These are phyloP conservation scores for Cyanistes caeruleus DNA, from an alignment of 2,113 vertebrate genomes.

Conservation along the genomic window DNA sequence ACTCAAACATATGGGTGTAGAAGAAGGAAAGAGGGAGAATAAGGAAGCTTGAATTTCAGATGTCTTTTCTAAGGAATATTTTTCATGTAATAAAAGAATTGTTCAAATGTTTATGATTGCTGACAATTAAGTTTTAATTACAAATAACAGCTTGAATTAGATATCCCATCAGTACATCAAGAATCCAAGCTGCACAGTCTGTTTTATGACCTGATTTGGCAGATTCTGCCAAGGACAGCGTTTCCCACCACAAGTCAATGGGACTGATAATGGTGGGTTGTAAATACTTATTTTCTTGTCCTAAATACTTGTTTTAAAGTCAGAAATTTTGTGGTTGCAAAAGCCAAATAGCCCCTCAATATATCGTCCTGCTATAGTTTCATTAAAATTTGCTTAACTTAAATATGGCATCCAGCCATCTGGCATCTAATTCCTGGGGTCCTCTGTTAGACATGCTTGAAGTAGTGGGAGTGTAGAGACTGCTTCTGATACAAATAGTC, in stretches of 20 bases:
- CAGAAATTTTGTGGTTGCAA: background rate
- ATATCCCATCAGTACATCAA: background rate
- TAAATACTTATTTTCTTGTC: background rate
- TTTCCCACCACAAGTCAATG: background rate
- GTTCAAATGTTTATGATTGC: background rate
- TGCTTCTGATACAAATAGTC: conserved; percentile 2
- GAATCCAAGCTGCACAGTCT: background rate
- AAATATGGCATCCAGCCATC: background rate
- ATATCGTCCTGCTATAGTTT: background rate
- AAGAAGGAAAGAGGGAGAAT: background rate
- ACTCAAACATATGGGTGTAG: background rate
- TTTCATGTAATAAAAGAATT: background rate
- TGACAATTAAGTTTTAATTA: background rate
- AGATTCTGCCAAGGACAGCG: background rate
- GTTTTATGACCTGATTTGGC: background rate
- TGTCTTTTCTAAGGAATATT: background rate
- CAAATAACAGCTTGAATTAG: background rate
- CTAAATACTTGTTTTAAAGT: background rate
- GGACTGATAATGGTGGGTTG: background rate
- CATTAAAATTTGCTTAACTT: background rate
- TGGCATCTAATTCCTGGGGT: conserved; percentile 2
- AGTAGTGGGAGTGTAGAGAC: background rate
- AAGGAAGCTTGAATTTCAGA: background rate
- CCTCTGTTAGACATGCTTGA: background rate
- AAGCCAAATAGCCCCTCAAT: background rate